These are phyloP conservation scores for Gymnobelideus leadbeateri DNA, from an alignment of 2,113 vertebrate species.

Conservation along the genomic window DNA sequence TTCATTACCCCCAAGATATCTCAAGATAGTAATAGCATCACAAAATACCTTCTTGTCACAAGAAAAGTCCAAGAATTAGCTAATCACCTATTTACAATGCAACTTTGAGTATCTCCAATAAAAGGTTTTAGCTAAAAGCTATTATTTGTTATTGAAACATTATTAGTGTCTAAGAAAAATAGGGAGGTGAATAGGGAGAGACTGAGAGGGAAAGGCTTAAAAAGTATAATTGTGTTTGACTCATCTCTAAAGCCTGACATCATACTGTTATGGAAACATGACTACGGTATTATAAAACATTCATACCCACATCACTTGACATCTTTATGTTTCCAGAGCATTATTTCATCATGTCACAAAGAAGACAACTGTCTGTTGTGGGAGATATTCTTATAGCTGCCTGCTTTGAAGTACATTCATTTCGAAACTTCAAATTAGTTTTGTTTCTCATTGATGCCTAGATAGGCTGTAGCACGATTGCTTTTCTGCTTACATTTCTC, in stretches of 20 bases:
- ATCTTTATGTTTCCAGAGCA: constrained; percentile 50
- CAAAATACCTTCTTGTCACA: background rate
- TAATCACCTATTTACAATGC: constrained; percentile 4
- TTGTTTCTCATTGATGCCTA: background rate
- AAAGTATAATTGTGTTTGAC: constrained; percentile 48
- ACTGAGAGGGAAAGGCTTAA: constrained; percentile 33
- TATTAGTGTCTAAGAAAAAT: constrained; percentile 28
- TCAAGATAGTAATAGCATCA: background rate
- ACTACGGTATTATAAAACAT: constrained; percentile 63
- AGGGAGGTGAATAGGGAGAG: background rate
- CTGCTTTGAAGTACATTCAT: constrained; percentile 45
- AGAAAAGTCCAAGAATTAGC: background rate
- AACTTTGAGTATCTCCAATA: constrained; percentile 36
- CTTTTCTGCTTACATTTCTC: background rate
- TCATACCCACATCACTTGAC: constrained; percentile 37
- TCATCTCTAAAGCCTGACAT: constrained; percentile 39
- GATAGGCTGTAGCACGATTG: background rate
- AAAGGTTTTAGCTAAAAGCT: constrained; percentile 61
- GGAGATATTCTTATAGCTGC: constrained; percentile 51
- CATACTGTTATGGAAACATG: constrained; percentile 65
- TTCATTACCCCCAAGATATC: background rate
- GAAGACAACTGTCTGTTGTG: constrained; percentile 43
- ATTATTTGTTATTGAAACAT: constrained; percentile 44
- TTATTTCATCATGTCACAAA: constrained; percentile 64
- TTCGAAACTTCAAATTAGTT: constrained; percentile 41